Percentiles rank a stretch among this genome's conserved stretches.
Evolutionary conservation across 2,113 vertebrate genomes (phyloP).

Genomic region (Nibea coibor): DNA sequence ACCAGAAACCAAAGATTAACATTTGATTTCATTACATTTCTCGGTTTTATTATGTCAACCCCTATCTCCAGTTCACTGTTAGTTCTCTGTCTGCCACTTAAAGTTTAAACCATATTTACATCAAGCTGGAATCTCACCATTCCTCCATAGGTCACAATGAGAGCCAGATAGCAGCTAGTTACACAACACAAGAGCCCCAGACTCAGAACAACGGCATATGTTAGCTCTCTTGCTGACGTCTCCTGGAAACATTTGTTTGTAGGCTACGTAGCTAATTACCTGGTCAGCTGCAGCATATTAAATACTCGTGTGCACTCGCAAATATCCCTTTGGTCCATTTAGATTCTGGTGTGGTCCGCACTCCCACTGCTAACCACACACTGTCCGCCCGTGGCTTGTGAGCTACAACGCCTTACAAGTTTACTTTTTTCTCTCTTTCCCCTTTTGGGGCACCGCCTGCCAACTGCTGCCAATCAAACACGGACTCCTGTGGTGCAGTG

Average conservation of each 20-base stretch:
- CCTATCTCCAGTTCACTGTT: neutral
- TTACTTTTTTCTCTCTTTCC: neutral
- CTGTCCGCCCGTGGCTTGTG: neutral
- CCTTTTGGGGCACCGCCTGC: neutral
- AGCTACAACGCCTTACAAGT: neutral
- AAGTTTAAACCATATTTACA: neutral
- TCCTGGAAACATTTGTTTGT: neutral
- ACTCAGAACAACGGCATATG: neutral
- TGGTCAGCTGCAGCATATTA: neutral
- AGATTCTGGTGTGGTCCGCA: neutral
- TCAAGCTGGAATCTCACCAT: neutral
- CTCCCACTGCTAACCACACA: neutral
- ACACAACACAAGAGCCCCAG: neutral
- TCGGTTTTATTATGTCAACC: neutral
- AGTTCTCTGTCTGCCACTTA: neutral
- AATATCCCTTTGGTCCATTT: neutral
- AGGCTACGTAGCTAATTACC: neutral
- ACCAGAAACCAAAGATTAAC: neutral
- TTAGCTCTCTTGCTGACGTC: neutral
- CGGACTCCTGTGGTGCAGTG: neutral
- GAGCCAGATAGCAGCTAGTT: neutral
- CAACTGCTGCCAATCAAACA: slow-evolving; percentile 1
- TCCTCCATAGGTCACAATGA: no score
- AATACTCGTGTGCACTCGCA: neutral
- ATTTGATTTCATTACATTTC: neutral